These are phyloP conservation scores for Nesidiocoris tenuis DNA, from an alignment of 2,888 invertebrate species.

Conservation along the genomic window DNA sequence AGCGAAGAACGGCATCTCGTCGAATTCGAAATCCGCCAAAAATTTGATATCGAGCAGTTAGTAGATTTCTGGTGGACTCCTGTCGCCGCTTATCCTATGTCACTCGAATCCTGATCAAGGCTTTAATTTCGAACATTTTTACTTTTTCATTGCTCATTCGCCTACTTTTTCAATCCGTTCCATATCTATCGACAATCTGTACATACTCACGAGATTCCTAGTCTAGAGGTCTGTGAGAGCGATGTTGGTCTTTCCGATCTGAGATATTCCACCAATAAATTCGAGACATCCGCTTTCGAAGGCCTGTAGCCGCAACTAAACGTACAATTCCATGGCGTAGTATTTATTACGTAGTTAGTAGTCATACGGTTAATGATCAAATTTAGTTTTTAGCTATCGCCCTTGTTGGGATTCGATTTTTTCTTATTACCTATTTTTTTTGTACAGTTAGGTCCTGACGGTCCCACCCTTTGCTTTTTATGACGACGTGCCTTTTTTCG, in stretches of 20 bases:
- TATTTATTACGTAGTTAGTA: slow-evolving; percentile 10
- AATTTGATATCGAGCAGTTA: slow-evolving; percentile 46
- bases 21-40: slow-evolving; percentile 46
- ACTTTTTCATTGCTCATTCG: background rate
- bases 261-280: too few species aligned
- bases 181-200: background rate
- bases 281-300: background rate
- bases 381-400: background rate
- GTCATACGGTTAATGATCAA: slow-evolving; percentile 14
- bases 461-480: background rate
- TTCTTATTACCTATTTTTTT: background rate
- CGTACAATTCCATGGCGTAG: slow-evolving; percentile 5
- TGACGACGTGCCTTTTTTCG: slow-evolving; percentile 1
- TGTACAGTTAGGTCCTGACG: background rate
- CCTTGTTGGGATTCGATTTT: slow-evolving; percentile 3
- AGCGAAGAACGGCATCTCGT: slow-evolving; percentile 50
- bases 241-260: too few species aligned
- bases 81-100: background rate
- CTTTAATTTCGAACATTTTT: background rate
- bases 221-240: background rate
- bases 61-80: background rate
- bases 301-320: background rate
- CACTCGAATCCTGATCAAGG: background rate
- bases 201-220: background rate
- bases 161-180: too few species aligned